These are phyloP conservation scores for Mesorhabditis sp. DNA, from an alignment of 2,888 invertebrate genomes.

Conservation along the genomic window DNA sequence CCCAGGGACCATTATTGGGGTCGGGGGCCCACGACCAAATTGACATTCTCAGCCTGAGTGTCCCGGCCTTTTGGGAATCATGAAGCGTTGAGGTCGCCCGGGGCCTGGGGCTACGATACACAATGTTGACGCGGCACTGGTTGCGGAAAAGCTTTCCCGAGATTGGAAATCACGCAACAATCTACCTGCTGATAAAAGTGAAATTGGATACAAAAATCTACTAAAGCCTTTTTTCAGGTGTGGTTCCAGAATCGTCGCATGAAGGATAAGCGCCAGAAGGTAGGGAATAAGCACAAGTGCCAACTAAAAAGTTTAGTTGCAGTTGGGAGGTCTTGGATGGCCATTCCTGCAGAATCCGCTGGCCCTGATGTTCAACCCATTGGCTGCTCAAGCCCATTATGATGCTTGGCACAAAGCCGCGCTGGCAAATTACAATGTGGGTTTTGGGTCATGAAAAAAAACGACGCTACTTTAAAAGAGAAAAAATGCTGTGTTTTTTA, in stretches of 20 bases:
- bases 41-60: too few species aligned
- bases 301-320: not conserved
- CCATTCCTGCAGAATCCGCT: constrained; percentile 85
- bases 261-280: constrained; percentile 88
- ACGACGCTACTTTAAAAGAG: too few species aligned
- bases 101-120: too few species aligned
- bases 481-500: too few species aligned
- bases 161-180: too few species aligned
- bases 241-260: constrained; percentile 96
- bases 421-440: not conserved
- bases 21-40: too few species aligned
- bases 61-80: too few species aligned
- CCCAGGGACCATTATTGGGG: too few species aligned
- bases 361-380: constrained; percentile 82
- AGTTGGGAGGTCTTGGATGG: constrained; percentile 76
- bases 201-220: not conserved
- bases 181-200: not conserved
- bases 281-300: constrained; percentile 14
- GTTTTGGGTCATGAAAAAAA: not conserved
- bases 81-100: too few species aligned
- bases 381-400: constrained; percentile 65
- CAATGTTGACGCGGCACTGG: too few species aligned
- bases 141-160: too few species aligned
- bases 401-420: constrained; percentile 5
- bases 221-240: constrained; percentile 60